These are phyloP conservation scores for Chelonia mydas DNA, from an alignment of 2,797 vertebrate species.

Conservation along the genomic window DNA sequence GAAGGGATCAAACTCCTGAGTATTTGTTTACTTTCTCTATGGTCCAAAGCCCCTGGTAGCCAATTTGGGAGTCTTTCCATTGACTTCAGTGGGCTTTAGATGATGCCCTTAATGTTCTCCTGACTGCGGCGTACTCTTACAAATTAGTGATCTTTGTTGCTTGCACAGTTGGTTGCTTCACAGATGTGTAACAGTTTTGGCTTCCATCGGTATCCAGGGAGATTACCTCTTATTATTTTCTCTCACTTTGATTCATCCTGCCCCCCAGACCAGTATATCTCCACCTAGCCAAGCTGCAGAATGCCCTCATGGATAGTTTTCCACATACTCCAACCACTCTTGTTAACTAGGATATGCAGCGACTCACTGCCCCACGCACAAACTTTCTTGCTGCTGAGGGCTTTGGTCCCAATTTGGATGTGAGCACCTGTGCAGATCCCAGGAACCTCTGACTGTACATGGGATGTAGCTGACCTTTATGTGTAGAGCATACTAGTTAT, in stretches of 20 bases:
- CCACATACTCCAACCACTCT: not conserved
- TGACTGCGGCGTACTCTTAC: not conserved
- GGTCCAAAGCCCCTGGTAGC: not conserved
- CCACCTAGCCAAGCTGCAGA: not conserved
- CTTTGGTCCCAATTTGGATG: not conserved
- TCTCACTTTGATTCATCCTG: not conserved
- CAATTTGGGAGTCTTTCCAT: not conserved
- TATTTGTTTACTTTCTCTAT: not conserved
- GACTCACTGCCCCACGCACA: not conserved
- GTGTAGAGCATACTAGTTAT: not conserved
- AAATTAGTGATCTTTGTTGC: not conserved
- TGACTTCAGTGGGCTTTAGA: not conserved
- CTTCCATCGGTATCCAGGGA: not conserved
- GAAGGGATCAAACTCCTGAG: not conserved
- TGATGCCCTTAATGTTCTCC: not conserved
- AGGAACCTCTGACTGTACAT: not conserved
- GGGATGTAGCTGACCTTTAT: not conserved
- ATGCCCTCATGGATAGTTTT: not conserved
- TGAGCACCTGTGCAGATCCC: not conserved
- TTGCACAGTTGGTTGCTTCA: not conserved
- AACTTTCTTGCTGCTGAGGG: not conserved
- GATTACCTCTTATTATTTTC: not conserved
- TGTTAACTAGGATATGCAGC: not conserved
- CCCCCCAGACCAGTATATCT: not conserved
- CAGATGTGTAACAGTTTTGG: not conserved